Percentiles rank a stretch among this genome's conserved stretches.
Conservation (phyloP, 2,888 invertebrate genomes). For the Desoria tigrina region DNA sequence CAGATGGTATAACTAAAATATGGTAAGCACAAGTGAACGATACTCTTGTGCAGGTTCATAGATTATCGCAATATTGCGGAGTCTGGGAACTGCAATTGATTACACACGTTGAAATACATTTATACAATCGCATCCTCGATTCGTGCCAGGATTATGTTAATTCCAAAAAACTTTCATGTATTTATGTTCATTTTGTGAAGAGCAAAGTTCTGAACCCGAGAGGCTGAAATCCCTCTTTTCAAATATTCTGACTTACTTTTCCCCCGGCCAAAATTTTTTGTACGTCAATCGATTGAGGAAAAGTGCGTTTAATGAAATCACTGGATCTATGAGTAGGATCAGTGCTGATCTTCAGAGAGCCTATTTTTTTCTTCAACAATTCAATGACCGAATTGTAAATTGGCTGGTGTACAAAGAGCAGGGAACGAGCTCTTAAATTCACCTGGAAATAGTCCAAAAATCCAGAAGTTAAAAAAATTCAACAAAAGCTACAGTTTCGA, state of each 20-base stretch:
- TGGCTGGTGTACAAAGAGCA: conserved; percentile 48
- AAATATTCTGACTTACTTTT: neutral
- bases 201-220: too few species aligned
- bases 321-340: conserved; percentile 13
- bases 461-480: neutral
- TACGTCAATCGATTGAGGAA: neutral
- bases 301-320: conserved; percentile 35
- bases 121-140: neutral
- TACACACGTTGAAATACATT: neutral
- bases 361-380: conserved; percentile 26
- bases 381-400: conserved; percentile 27
- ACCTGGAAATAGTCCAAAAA: conserved; percentile 32
- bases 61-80: too few species aligned
- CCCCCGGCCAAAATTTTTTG: conserved; percentile 3
- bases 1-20: neutral
- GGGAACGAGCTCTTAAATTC: conserved; percentile 30
- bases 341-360: conserved; percentile 13
- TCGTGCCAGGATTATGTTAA: too few species aligned
- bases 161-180: too few species aligned
- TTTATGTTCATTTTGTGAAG: too few species aligned
- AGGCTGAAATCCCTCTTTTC: too few species aligned
- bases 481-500: neutral
- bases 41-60: neutral
- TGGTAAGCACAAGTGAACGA: conserved; percentile 3
- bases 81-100: neutral